Evolutionary conservation across 30 jellyfish, hydroid and myxozoan species (phyloP).

Genomic region (Chrysaora quinquecirrha): DNA sequence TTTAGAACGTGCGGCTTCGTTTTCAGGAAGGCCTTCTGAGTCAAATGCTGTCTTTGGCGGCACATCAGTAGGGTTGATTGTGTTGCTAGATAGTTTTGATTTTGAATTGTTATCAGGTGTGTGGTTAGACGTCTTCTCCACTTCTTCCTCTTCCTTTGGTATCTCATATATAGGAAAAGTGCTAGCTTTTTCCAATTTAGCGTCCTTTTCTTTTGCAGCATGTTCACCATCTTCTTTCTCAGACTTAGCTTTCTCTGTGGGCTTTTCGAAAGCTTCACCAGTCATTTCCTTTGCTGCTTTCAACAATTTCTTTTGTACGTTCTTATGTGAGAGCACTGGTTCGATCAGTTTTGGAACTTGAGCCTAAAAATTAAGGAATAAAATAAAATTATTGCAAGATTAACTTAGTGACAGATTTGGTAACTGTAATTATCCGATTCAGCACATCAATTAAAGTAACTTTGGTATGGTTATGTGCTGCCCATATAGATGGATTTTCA

Average conservation of each 20-base stretch:
- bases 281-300: slow-evolving; percentile 16
- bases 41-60: slow-evolving; percentile 49
- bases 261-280: no score
- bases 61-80: slow-evolving; percentile 55
- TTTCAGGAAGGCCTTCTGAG: slow-evolving; percentile 52
- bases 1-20: neutral
- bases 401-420: no score
- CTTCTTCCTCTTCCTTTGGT: slow-evolving; percentile 27
- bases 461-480: no score
- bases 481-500: no score
- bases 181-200: no score
- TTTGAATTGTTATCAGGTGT: slow-evolving; percentile 18
- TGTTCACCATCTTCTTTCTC: no score
- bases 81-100: slow-evolving; percentile 21
- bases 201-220: no score
- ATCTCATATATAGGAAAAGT: no score
- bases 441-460: no score
- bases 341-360: slow-evolving; percentile 31
- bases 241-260: no score
- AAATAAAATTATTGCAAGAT: no score
- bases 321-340: slow-evolving; percentile 15
- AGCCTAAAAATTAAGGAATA: neutral
- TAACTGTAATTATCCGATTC: no score
- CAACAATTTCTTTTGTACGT: slow-evolving; percentile 42
- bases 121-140: neutral